These are phyloP conservation scores for Etheostoma perlongum DNA, from an alignment of 2,797 vertebrate genomes.

Conservation along the genomic window DNA sequence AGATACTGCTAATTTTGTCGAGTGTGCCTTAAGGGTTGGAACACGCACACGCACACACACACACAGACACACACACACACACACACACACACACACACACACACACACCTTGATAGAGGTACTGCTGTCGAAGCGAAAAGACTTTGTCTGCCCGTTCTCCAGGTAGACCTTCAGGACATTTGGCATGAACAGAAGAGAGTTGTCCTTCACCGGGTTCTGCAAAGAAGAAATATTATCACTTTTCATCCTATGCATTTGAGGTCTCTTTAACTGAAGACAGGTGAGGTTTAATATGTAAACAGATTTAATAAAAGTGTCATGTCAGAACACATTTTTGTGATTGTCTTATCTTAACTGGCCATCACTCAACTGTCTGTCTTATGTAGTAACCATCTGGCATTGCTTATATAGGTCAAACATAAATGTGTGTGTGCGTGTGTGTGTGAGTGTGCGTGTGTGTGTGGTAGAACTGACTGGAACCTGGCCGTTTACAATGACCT, in stretches of 20 bases:
- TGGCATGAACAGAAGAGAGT: constrained; percentile 98
- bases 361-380: constrained; percentile 32
- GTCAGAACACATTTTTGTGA: constrained; percentile 27
- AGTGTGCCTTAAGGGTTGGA: not conserved
- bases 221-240: constrained; percentile 20
- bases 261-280: not conserved
- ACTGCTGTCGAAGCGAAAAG: constrained; percentile 96
- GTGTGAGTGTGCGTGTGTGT: constrained; percentile 38
- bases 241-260: not conserved
- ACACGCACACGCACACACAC: not conserved
- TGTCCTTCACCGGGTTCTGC: constrained; percentile 86
- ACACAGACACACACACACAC: constrained; percentile 73
- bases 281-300: constrained; percentile 14
- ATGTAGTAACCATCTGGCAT: constrained; percentile 57
- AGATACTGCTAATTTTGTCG: constrained; percentile 24
- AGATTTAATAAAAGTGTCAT: constrained; percentile 13
- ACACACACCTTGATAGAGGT: constrained; percentile 95
- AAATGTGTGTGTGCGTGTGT: constrained; percentile 14
- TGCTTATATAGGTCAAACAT: constrained; percentile 57
- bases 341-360: constrained; percentile 28
- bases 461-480: constrained; percentile 90
- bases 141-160: constrained; percentile 99
- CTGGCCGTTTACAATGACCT: constrained; percentile 98
- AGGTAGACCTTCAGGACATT: constrained; percentile 99
- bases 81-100: constrained; percentile 82